Conservation (phyloP, 2,888 invertebrate genomes). For the Caenorhabditis afra region DNA sequence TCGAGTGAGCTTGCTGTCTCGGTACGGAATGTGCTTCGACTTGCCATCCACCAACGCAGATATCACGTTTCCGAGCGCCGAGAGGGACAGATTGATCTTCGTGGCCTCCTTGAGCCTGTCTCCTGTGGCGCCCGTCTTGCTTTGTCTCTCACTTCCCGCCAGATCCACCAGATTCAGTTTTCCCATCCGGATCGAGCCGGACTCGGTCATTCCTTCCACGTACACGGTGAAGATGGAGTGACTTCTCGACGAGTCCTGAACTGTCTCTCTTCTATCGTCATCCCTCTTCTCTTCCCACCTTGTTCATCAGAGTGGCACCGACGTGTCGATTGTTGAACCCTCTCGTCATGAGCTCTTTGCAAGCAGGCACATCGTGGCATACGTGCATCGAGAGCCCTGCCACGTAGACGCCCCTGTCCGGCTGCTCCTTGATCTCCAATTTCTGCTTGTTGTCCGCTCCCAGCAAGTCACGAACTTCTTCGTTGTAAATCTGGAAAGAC, state of each 20-base stretch:
- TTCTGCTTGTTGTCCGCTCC: conserved; percentile 84
- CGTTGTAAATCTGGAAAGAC: conserved; percentile 86
- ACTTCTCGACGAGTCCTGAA: conserved; percentile 85
- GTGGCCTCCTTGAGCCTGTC: conserved; percentile 88
- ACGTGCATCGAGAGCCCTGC: conserved; percentile 86
- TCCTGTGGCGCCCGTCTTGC: conserved; percentile 89
- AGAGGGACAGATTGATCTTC: conserved; percentile 96
- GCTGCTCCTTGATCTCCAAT: conserved; percentile 84
- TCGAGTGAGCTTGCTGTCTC: conserved; percentile 96
- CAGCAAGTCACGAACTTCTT: conserved; percentile 87
- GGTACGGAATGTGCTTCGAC: conserved; percentile 96
- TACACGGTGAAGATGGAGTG: conserved; percentile 92
- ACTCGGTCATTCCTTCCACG: conserved; percentile 87
- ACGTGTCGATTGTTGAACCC: conserved; percentile 89
- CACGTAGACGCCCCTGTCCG: conserved; percentile 78
- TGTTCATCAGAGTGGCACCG: conserved; percentile 92
- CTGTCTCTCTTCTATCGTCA: background rate
- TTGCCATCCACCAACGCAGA: conserved; percentile 98
- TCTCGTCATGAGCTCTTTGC: conserved; percentile 86
- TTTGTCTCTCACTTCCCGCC: conserved; percentile 91
- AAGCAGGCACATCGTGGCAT: conserved; percentile 87
- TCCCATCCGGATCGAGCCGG: conserved; percentile 85
- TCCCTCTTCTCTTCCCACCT: conserved; percentile 81
- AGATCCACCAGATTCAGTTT: conserved; percentile 91
- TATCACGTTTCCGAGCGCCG: conserved; percentile 97